Evolutionary conservation across 2,797 vertebrate genomes (phyloP), one percentile per base, ranked within the genome.

Genomic region (Girardinus metallicus): DNA sequence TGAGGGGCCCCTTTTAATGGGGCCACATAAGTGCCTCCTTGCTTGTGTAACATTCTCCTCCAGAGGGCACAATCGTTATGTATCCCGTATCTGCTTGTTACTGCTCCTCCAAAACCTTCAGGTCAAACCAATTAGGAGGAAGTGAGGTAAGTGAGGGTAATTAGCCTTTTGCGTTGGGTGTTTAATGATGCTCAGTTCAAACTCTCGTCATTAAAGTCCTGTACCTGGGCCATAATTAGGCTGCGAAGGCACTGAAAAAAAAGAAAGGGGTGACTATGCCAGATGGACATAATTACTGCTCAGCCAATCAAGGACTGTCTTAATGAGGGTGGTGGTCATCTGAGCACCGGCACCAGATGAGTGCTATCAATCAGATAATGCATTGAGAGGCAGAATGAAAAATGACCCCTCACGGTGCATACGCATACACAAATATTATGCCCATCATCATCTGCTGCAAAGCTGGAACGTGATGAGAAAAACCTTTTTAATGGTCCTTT

Each of bases 71-170:
- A 95, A 90, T 91, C 91, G 79, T 90, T 94, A 95, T 92, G 88
- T 95, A 93, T 93, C 90, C 93, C 91, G 92, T 89, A 94, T 92
- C 85, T 89, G 84, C 95, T 96, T 95, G 95, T 96, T 97, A 95
- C 93, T 88, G 87, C 92, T 78, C 92, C 93, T 89, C 90, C 82
- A 49, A 51, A 90, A 96, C 94, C 95, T 95, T 80, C 82, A 79
- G 97, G 96, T 97, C 96, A 96, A 92, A 93, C 95, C 96, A 97
- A 97, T 97, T 96, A 97, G 95, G 90, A 95, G 91, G 93, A 94
- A 95, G 93, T 87, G 92, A 94, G 93, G 88, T 95, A 96, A 96
- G 87, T 92, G 92, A 87, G 90, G 89, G 94, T 94, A 96, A 97
- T 97, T 97, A 97, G 91, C 95, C 88, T 95, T 93, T 96, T 94